These are phyloP conservation scores for Eupithecia centaureata DNA, from an alignment of 2,888 invertebrate genomes.

Conservation along the genomic window DNA sequence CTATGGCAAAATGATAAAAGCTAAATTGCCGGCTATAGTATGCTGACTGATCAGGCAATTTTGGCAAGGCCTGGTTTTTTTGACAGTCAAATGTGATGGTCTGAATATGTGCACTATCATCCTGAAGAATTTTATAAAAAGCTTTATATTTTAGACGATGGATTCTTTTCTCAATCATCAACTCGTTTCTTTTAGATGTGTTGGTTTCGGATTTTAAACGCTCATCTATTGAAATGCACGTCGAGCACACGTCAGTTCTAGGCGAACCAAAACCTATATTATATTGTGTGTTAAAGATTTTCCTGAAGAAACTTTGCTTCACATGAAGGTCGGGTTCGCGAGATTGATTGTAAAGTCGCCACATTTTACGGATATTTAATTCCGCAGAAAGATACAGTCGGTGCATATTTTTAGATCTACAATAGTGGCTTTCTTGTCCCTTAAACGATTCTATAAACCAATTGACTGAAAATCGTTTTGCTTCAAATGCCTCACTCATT, in stretches of 20 bases:
- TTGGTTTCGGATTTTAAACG: constrained; percentile 39
- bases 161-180: constrained; percentile 37
- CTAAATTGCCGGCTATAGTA: constrained; percentile 30
- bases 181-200: constrained; percentile 30
- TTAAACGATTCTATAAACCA: constrained; percentile 37
- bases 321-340: constrained; percentile 24
- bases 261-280: constrained; percentile 41
- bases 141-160: constrained; percentile 41
- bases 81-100: constrained; percentile 45
- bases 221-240: constrained; percentile 37
- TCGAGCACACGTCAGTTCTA: constrained; percentile 38
- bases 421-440: constrained; percentile 22
- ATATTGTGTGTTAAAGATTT: constrained; percentile 33
- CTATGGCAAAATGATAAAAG: constrained; percentile 54
- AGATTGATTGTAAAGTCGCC: constrained; percentile 32
- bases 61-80: constrained; percentile 43
- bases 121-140: constrained; percentile 40
- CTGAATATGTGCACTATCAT: constrained; percentile 34
- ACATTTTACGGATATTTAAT: constrained; percentile 40
- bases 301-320: constrained; percentile 35
- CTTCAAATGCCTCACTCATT: constrained; percentile 25
- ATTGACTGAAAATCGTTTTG: constrained; percentile 33
- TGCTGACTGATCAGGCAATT: constrained; percentile 39
- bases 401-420: constrained; percentile 11
- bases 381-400: constrained; percentile 30